Conservation (phyloP, 1,140 invertebrate genomes). For the Dreissena rostriformis region DNA sequence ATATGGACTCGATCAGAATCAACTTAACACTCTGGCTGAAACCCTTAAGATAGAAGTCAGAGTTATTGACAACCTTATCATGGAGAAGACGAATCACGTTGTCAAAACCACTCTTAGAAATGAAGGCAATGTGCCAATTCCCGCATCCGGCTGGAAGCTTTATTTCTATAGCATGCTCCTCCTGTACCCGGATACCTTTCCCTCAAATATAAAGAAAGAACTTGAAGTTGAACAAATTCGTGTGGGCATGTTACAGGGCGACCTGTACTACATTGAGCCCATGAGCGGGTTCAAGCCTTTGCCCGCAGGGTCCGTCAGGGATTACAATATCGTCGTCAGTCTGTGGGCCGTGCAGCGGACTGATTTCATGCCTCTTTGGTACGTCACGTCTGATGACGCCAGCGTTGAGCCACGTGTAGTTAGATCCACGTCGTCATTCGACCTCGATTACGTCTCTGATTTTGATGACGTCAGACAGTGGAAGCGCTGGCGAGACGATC, state of each 20-base stretch:
- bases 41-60: constrained; percentile 26
- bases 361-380: constrained; percentile 47
- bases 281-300: constrained; percentile 21
- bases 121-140: neutral
- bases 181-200: constrained; percentile 21
- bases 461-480: constrained; percentile 34
- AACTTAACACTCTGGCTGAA: constrained; percentile 20
- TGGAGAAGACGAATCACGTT: constrained; percentile 7
- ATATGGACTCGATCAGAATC: neutral
- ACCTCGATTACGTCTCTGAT: constrained; percentile 24
- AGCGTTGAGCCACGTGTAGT: constrained; percentile 27
- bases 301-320: neutral
- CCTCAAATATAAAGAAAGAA: constrained; percentile 18
- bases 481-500: constrained; percentile 29
- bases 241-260: constrained; percentile 46
- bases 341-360: constrained; percentile 28
- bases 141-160: constrained; percentile 31
- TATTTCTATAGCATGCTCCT: constrained; percentile 50
- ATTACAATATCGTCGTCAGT: constrained; percentile 11
- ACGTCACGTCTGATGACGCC: constrained; percentile 1
- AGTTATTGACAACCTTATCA: constrained; percentile 17
- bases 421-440: neutral
- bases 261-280: constrained; percentile 47
- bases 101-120: constrained; percentile 18
- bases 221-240: constrained; percentile 15